Base-by-base conservation (phyloP, 2,888 invertebrate species). In the Candidula unifasciata region DNA sequence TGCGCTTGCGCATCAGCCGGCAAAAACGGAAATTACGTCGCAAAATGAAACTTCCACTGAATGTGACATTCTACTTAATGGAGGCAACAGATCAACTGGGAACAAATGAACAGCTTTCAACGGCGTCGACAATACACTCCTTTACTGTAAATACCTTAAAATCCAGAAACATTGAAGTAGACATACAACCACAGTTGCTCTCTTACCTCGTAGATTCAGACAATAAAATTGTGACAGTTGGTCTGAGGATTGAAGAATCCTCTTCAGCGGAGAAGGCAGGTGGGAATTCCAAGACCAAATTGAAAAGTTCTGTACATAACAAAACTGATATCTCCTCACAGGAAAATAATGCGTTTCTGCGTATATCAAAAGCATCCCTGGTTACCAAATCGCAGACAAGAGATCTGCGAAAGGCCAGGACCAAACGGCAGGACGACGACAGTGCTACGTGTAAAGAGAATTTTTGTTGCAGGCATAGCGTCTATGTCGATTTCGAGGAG, bases 1-100 rank as follows among this genome's bases (percentile, higher is more conserved):
- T 82, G 64, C 82, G 74, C 74, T 21, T 82, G 73, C 73, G 74
- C 60, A 73, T 82, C 6, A 24, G 74, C 16, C 74, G 52, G 16
- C 74, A 69, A 44, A 80, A 68, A 52, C 16, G 44, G 8, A 37
- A 52, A 13, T 66, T 80, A 21, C 80, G 44, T 3, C 27, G 73
- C 24, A 73, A 73, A 37, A 35, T n/a, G 21, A 35, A 37, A n/a
- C 18, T 33, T 3, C 73, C 73, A 35, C n/a, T 73, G 37, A 73
- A 73, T 37, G 37, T 73, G 10, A 73, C 33, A 16, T 21, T 73
- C 18, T 73, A 73, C 37, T 24, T 73, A 16, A 27, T 73, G 44
- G 24, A 37, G 16, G 10, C 8, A 3, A n/a, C 24, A 13, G 60
- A 60, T 60, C 27, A 69, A 16, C 8, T 24, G n/a, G 3, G 33